A percentile compares a stretch with the other conserved stretches of the same genome.
phyloP scores from a whole-genome alignment of 1,140 invertebrate genomes.

The Anastatus disparis region DNA sequence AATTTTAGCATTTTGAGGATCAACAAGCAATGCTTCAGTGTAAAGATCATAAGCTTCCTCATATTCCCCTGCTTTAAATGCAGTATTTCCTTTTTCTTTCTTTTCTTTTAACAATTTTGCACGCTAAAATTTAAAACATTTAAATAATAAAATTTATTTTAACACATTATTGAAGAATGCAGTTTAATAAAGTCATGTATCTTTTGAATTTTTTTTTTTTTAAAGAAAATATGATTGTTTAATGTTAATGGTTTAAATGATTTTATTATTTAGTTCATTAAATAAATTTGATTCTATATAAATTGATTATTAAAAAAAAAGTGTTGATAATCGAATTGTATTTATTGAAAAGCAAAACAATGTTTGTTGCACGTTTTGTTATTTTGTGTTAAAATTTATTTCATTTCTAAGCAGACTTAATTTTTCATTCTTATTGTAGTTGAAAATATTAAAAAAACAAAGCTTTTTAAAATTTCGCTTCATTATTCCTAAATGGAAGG shows the following conservation, averaged over 20 bases:
- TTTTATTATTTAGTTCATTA: too few species aligned
- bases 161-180: too few species aligned
- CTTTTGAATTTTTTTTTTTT: background rate
- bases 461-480: constrained; percentile 12
- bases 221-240: too few species aligned
- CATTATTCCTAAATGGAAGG: constrained; percentile 13
- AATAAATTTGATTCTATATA: too few species aligned
- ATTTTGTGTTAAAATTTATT: background rate
- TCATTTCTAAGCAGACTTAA: background rate
- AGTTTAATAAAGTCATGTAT: background rate
- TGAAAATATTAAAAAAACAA: constrained; percentile 10
- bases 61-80: constrained; percentile 83
- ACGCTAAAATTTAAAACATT: constrained; percentile 66
- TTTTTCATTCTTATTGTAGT: too few species aligned
- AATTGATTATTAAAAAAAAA: too few species aligned
- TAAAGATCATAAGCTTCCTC: constrained; percentile 86
- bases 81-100: constrained; percentile 91
- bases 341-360: background rate
- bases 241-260: background rate
- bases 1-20: constrained; percentile 84
- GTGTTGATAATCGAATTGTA: too few species aligned
- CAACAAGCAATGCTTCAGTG: constrained; percentile 84
- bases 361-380: too few species aligned
- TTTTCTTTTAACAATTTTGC: constrained; percentile 88
- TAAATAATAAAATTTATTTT: background rate